These are phyloP conservation scores for Epinotia demarniana DNA, from an alignment of 2,888 invertebrate genomes.

Conservation along the genomic window DNA sequence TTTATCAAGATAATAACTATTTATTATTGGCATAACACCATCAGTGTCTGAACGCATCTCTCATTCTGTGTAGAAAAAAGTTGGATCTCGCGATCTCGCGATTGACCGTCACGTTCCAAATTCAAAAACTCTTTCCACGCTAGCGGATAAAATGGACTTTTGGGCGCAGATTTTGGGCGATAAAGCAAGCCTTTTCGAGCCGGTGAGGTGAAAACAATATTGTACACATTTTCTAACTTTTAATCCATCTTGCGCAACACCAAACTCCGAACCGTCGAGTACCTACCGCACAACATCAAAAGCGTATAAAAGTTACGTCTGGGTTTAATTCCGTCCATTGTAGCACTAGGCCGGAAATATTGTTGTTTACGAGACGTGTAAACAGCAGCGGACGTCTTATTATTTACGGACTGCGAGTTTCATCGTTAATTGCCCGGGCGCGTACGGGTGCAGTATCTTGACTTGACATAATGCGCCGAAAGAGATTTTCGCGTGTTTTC, in stretches of 20 bases:
- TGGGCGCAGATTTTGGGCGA: too few relatives aligned
- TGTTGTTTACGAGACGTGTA: constrained; percentile 26
- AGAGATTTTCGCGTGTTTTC: too few relatives aligned
- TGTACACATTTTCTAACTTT: neutral
- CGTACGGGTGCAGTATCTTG: neutral
- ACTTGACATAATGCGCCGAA: neutral
- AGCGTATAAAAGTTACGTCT: constrained; percentile 14
- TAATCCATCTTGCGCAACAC: neutral
- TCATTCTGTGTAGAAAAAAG: too few relatives aligned
- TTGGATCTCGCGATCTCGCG: too few relatives aligned
- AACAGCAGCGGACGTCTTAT: constrained; percentile 11
- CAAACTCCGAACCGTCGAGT: neutral
- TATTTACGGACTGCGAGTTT: constrained; percentile 23
- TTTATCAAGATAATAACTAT: too few relatives aligned
- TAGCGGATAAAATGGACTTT: too few relatives aligned
- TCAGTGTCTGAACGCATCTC: too few relatives aligned
- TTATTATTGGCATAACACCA: too few relatives aligned
- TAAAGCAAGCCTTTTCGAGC: too few relatives aligned
- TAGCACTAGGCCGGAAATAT: constrained; percentile 19
- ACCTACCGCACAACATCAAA: constrained; percentile 22
- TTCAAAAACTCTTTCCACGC: too few relatives aligned
- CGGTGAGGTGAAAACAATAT: too few relatives aligned
- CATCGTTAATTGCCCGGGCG: constrained; percentile 2
- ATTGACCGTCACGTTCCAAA: too few relatives aligned
- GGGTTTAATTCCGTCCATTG: constrained; percentile 27